Conservation (phyloP, 2,797 vertebrate genomes). For the Mormyrops boulengeri region DNA sequence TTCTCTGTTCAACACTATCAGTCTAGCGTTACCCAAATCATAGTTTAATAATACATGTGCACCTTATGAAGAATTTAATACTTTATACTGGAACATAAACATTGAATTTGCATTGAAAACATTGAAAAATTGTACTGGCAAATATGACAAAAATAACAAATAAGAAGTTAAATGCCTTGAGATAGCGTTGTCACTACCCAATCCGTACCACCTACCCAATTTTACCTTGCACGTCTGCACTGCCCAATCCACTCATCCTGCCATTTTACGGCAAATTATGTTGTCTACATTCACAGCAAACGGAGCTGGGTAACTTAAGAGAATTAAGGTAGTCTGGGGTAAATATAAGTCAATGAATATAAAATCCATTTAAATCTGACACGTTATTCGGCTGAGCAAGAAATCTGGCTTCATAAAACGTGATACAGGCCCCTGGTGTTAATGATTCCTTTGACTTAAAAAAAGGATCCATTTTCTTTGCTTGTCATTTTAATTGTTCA, state of each 20-base stretch:
- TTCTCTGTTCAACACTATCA: not conserved
- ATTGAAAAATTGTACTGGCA: not conserved
- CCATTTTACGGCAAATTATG: not conserved
- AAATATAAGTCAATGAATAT: not conserved
- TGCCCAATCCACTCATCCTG: not conserved
- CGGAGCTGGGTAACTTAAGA: not conserved
- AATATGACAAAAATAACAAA: not conserved
- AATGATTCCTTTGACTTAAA: not conserved
- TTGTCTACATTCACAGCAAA: not conserved
- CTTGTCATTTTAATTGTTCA: not conserved
- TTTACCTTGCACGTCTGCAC: not conserved
- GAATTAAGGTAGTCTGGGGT: not conserved
- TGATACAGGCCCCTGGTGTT: not conserved
- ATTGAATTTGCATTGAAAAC: not conserved
- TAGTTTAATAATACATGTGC: not conserved
- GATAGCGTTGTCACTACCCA: not conserved
- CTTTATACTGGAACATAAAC: not conserved
- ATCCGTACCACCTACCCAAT: not conserved
- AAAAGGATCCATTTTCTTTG: not conserved
- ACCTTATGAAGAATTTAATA: not conserved
- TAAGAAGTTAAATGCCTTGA: not conserved
- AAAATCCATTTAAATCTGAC: not conserved
- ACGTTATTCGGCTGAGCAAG: not conserved
- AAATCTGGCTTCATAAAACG: not conserved
- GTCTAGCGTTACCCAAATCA: not conserved